These are phyloP conservation scores for Ageneiosus marmoratus DNA, from an alignment of 2,113 vertebrate species.

Conservation along the genomic window DNA sequence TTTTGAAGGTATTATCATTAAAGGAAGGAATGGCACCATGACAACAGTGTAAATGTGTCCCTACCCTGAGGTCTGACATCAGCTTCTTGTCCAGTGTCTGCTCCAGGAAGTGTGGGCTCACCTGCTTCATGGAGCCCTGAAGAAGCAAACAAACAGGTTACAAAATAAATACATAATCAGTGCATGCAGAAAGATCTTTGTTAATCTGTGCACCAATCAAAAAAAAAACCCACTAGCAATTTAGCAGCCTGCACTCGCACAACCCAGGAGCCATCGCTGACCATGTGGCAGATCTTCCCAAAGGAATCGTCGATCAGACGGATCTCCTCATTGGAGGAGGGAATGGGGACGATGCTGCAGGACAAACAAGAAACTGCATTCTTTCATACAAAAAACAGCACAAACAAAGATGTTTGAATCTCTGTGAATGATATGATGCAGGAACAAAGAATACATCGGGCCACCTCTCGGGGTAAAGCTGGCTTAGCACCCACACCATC, in stretches of 20 bases:
- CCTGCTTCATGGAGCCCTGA: constrained; percentile 95
- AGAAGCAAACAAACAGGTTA: neutral
- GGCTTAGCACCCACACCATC: constrained; percentile 94
- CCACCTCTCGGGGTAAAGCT: constrained; percentile 93
- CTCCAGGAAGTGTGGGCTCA: constrained; percentile 95
- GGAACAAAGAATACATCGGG: neutral
- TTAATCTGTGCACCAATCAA: neutral
- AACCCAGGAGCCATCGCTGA: constrained; percentile 95
- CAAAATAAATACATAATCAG: neutral
- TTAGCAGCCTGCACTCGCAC: constrained; percentile 94
- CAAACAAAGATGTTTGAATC: neutral
- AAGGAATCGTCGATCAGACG: constrained; percentile 94
- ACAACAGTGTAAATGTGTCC: constrained; percentile 23
- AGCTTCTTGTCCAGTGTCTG: constrained; percentile 98
- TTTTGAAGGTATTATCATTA: neutral
- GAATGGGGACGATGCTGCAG: constrained; percentile 91
- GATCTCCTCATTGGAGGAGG: constrained; percentile 97
- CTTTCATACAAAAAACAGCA: neutral
- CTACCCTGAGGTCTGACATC: constrained; percentile 95
- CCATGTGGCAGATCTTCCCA: constrained; percentile 97
- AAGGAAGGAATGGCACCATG: neutral
- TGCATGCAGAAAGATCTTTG: neutral
- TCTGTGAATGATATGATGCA: neutral
- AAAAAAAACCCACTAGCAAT: constrained; percentile 81
- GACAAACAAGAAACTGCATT: neutral